phyloP scores from a whole-genome alignment of 2,113 vertebrate genomes.

The Notothenia coriiceps region DNA sequence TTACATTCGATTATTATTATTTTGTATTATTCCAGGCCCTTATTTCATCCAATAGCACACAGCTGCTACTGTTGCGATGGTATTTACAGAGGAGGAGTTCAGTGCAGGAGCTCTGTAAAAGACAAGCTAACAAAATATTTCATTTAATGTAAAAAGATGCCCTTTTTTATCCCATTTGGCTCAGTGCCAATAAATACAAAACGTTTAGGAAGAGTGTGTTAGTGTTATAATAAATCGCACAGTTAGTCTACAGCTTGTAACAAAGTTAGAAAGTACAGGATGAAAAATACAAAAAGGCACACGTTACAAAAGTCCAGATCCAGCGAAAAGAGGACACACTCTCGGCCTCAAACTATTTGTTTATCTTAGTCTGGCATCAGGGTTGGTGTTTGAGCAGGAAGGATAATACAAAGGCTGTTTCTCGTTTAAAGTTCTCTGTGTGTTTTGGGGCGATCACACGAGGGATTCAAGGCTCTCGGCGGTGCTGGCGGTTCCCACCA shows the following conservation, averaged over 20 bases:
- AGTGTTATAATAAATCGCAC: slow-evolving; percentile 67
- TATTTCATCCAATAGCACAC: slow-evolving; percentile 80
- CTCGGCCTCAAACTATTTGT: neutral
- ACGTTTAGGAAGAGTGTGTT: slow-evolving; percentile 78
- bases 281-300: slow-evolving; percentile 93
- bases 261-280: slow-evolving; percentile 83
- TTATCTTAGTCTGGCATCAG: slow-evolving; percentile 26
- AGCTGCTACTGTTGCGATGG: slow-evolving; percentile 79
- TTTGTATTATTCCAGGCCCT: slow-evolving; percentile 82
- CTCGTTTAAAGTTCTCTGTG: slow-evolving; percentile 23
- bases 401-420: slow-evolving; percentile 15
- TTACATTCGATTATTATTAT: slow-evolving; percentile 87
- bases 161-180: slow-evolving; percentile 64
- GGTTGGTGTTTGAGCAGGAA: slow-evolving; percentile 41
- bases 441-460: slow-evolving; percentile 82
- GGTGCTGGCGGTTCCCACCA: slow-evolving; percentile 83
- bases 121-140: slow-evolving; percentile 82
- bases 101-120: slow-evolving; percentile 86
- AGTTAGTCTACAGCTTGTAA: slow-evolving; percentile 84
- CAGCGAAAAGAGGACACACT: slow-evolving; percentile 69
- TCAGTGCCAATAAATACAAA: slow-evolving; percentile 87
- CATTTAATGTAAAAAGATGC: slow-evolving; percentile 78
- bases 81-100: slow-evolving; percentile 90
- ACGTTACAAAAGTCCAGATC: slow-evolving; percentile 85
- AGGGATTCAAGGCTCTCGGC: slow-evolving; percentile 95